Percentiles rank a stretch among this genome's conserved stretches.
phyloP scores from a whole-genome alignment of 2,797 vertebrate genomes.

The Myotis daubentonii region DNA sequence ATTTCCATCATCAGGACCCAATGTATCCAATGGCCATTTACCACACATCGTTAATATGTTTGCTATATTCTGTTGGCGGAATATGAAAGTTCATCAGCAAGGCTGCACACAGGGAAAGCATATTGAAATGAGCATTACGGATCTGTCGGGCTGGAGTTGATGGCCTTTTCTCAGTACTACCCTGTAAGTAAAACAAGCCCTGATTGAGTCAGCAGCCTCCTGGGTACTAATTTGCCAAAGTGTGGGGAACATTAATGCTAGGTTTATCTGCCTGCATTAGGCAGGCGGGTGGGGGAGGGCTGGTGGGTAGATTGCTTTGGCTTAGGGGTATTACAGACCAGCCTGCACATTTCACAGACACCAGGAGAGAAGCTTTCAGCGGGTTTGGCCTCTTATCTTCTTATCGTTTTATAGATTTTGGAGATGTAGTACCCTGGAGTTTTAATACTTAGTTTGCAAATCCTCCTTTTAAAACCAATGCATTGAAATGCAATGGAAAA shows the following conservation, averaged over 20 bases:
- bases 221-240: slow-evolving; percentile 85
- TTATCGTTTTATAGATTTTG: slow-evolving; percentile 84
- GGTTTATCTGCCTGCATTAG: slow-evolving; percentile 80
- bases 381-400: slow-evolving; percentile 84
- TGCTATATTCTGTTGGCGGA: slow-evolving; percentile 80
- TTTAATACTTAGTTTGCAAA: slow-evolving; percentile 82
- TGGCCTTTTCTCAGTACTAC: slow-evolving; percentile 83
- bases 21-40: slow-evolving; percentile 79
- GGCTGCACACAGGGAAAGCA: slow-evolving; percentile 80
- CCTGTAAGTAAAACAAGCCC: slow-evolving; percentile 85
- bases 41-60: slow-evolving; percentile 83
- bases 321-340: slow-evolving; percentile 82
- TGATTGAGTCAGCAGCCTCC: slow-evolving; percentile 87
- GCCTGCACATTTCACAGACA: slow-evolving; percentile 80
- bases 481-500: slow-evolving; percentile 75
- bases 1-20: slow-evolving; percentile 69
- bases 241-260: slow-evolving; percentile 86
- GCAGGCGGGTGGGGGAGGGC: slow-evolving; percentile 66
- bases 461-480: slow-evolving; percentile 63
- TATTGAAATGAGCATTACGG: slow-evolving; percentile 84
- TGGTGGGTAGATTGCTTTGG: slow-evolving; percentile 81
- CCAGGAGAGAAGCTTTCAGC: slow-evolving; percentile 79
- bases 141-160: slow-evolving; percentile 83
- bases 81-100: slow-evolving; percentile 82
- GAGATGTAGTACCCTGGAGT: slow-evolving; percentile 81